These are phyloP conservation scores for Tetragnatha versicolor DNA, from an alignment of 1,140 invertebrate genomes.

Conservation along the genomic window DNA sequence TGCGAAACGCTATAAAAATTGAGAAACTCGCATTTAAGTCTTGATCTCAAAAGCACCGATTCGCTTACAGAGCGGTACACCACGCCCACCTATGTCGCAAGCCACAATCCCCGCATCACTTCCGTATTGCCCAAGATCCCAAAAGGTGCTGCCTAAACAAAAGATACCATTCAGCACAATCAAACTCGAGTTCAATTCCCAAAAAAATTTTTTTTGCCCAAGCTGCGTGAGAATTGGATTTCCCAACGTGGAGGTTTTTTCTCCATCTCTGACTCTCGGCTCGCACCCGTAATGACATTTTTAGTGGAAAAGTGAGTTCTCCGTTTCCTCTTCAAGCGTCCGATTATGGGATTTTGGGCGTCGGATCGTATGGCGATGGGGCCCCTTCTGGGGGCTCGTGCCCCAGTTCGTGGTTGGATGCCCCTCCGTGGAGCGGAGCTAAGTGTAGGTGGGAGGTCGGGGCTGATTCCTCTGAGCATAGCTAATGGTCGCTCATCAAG, in stretches of 20 bases:
- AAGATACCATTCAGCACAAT: constrained; percentile 15
- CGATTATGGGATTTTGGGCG: no score
- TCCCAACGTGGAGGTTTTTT: no score
- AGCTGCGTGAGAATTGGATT: not conserved
- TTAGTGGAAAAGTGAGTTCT: not conserved
- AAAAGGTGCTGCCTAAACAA: constrained; percentile 23
- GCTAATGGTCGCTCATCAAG: not conserved
- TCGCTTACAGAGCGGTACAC: no score
- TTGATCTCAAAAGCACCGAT: no score
- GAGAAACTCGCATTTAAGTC: no score
- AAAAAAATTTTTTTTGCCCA: not conserved
- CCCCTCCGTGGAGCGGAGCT: not conserved
- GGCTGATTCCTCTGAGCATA: not conserved
- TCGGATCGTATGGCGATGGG: constrained; percentile 3
- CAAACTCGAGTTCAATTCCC: not conserved
- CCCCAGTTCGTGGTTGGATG: constrained; percentile 40
- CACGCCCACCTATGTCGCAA: not conserved
- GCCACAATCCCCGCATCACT: not conserved
- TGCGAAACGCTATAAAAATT: no score
- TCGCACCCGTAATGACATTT: constrained; percentile 34
- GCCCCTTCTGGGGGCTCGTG: constrained; percentile 9
- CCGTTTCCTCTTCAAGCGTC: no score
- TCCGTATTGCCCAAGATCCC: not conserved
- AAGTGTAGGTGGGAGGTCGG: constrained; percentile 38
- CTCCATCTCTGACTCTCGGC: no score